These are phyloP conservation scores for Psittacula echo DNA, from an alignment of 2,797 vertebrate genomes.

Conservation along the genomic window DNA sequence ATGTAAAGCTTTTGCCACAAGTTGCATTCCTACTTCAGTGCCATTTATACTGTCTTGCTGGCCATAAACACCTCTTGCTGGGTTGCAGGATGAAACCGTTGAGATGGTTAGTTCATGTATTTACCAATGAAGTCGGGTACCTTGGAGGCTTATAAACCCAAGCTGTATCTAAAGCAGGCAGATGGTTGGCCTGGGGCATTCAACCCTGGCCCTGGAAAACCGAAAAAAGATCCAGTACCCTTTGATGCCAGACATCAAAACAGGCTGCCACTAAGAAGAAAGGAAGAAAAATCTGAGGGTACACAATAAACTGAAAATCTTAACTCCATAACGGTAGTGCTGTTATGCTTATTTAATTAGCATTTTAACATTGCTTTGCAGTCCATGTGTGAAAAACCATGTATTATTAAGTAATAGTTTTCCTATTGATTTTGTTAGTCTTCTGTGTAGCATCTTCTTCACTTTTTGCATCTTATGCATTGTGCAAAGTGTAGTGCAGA, in stretches of 20 bases:
- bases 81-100: neutral
- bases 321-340: neutral
- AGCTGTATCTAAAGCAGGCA: neutral
- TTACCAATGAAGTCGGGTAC: neutral
- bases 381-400: neutral
- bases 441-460: neutral
- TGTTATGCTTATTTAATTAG: neutral
- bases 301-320: neutral
- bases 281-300: neutral
- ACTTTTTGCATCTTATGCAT: accelerated
- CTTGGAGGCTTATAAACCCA: neutral
- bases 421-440: neutral
- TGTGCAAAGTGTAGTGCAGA: neutral
- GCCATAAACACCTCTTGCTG: neutral
- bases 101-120: neutral
- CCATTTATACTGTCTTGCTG: neutral
- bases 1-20: neutral
- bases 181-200: neutral
- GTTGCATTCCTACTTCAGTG: neutral
- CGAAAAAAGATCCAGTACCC: neutral
- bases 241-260: neutral
- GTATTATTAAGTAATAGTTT: neutral
- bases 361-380: neutral
- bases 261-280: neutral
- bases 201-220: neutral